A percentile compares a stretch with the other conserved stretches of the same genome.
Conservation (phyloP, 2,888 invertebrate species). For the Shargacucullia verbasci region DNA sequence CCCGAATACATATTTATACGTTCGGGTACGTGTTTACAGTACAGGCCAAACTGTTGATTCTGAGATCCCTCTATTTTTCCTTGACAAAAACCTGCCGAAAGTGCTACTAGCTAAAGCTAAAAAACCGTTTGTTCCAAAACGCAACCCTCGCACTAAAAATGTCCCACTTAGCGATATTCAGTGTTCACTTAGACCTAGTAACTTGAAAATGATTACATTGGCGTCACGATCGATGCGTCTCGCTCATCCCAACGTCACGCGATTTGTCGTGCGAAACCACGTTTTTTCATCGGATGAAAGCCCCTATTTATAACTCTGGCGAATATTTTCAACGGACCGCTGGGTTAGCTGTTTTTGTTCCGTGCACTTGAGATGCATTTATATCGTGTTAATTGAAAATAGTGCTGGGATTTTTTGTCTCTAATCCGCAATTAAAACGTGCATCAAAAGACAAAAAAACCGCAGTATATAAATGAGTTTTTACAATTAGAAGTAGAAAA, state of each 20-base stretch:
- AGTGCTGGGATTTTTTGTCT: slow-evolving; percentile 47
- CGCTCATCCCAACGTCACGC: slow-evolving; percentile 76
- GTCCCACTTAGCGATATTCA: slow-evolving; percentile 46
- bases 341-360: slow-evolving; percentile 77
- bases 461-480: slow-evolving; percentile 17
- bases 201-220: slow-evolving; percentile 47
- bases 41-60: too few relatives aligned
- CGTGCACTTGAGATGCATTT: slow-evolving; percentile 66
- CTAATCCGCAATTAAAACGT: slow-evolving; percentile 49
- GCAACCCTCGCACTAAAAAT: slow-evolving; percentile 22
- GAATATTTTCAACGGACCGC: slow-evolving; percentile 84
- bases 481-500: slow-evolving; percentile 8
- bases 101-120: too few relatives aligned
- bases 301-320: slow-evolving; percentile 78
- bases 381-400: slow-evolving; percentile 64
- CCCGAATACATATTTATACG: too few relatives aligned
- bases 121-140: slow-evolving; percentile 1
- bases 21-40: too few relatives aligned
- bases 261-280: slow-evolving; percentile 77
- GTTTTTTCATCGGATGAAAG: slow-evolving; percentile 84
- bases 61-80: too few relatives aligned
- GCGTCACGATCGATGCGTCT: slow-evolving; percentile 68
- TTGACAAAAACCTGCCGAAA: too few relatives aligned
- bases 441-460: slow-evolving; percentile 10
- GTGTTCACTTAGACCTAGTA: slow-evolving; percentile 52